Evolutionary conservation across 2,888 invertebrate genomes (phyloP).

Genomic region (Apodemia hepburni): DNA sequence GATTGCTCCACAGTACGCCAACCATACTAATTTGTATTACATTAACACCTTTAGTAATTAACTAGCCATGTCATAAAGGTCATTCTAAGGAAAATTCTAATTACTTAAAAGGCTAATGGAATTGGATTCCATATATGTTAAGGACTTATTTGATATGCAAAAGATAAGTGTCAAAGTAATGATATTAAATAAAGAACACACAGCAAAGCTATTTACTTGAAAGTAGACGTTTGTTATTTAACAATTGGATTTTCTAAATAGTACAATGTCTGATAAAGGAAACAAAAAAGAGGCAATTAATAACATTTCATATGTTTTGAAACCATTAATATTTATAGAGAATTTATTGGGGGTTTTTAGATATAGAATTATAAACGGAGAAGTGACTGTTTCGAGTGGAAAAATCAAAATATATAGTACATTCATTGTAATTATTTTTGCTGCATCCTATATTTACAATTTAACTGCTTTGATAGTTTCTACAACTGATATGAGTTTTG

Average conservation of each 20-base stretch:
- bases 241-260: neutral
- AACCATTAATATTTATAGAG: slow-evolving; percentile 40
- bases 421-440: slow-evolving; percentile 30
- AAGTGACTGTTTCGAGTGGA: slow-evolving; percentile 35
- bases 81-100: neutral
- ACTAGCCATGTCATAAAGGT: slow-evolving; percentile 1
- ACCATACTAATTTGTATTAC: neutral
- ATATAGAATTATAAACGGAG: slow-evolving; percentile 37
- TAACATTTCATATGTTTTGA: slow-evolving; percentile 26
- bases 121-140: neutral
- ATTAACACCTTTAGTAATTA: slow-evolving; percentile 4
- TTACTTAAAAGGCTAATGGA: slow-evolving; percentile 5
- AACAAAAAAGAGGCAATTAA: neutral
- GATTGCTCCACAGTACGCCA: neutral
- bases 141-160: neutral
- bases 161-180: neutral
- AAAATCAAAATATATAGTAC: slow-evolving; percentile 40
- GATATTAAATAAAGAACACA: neutral
- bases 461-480: neutral
- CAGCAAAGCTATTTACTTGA: neutral
- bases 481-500: neutral
- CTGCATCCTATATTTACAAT: slow-evolving; percentile 27
- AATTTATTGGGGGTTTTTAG: slow-evolving; percentile 46
- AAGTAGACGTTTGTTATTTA: neutral
- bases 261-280: neutral